These are phyloP conservation scores for Gallinago undulata DNA, from an alignment of 2,113 vertebrate species.

Conservation along the genomic window DNA sequence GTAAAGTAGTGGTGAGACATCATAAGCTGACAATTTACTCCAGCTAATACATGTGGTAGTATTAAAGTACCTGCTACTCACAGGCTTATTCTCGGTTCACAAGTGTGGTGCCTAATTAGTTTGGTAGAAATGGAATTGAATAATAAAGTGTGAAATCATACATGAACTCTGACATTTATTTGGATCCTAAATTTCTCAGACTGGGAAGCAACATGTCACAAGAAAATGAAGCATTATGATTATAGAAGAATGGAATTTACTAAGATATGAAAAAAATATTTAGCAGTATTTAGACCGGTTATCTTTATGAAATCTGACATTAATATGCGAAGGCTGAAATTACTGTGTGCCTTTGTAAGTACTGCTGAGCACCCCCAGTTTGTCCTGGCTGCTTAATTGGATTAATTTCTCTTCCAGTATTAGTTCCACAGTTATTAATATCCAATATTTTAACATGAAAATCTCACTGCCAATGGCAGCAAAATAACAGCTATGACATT, in stretches of 20 bases:
- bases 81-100: not conserved
- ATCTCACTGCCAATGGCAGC: not conserved
- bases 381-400: not conserved
- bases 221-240: not conserved
- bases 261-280: not conserved
- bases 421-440: not conserved
- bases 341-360: not conserved
- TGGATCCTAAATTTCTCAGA: not conserved
- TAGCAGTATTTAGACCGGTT: not conserved
- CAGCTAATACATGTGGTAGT: not conserved
- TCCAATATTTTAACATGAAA: not conserved
- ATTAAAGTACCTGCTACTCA: not conserved
- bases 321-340: not conserved
- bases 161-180: not conserved
- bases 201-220: not conserved
- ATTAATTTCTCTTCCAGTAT: not conserved
- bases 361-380: not conserved
- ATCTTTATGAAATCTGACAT: not conserved
- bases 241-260: not conserved
- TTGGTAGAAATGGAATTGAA: not conserved
- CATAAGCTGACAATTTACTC: not conserved
- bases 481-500: slow-evolving; percentile 19
- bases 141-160: not conserved
- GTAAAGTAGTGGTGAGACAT: not conserved
- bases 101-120: not conserved